Evolutionary conservation across 2,888 invertebrate genomes (phyloP), one percentile per base, ranked within the genome.

Genomic region (Hyalella azteca): DNA sequence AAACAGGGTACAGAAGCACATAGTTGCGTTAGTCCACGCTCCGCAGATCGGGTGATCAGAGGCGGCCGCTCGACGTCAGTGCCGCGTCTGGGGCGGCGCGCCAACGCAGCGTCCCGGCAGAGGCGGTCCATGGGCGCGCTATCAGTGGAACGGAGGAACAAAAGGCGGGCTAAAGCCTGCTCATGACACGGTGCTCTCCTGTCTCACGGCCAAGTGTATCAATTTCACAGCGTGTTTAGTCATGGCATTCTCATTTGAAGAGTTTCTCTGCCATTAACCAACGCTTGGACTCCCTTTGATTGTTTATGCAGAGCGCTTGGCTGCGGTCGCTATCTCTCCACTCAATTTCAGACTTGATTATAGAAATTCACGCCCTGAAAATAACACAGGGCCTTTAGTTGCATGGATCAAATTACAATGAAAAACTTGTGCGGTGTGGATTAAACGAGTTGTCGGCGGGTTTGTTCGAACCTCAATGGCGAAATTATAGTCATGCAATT

Each of bases 201-300:
- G n/a, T n/a, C 66, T 66, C 66, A 66, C 36, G 39, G 66, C 66
- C 66, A 66, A 66, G 66, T 66, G 66, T 66, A 66, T 66, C 66
- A 66, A 66, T 66, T 66, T 66, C 66, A 66, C 66, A 66, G 66
- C 66, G 66, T 36, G 66, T 66, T 66, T 66, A 66, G 66, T 66
- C 66, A 66, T 66, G 66, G 66, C 66, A 66, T 66, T 66, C 66
- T 66, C 66, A 66, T 66, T 66, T 66, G 66, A 66, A 36, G 66
- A 66, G 36, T 66, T 66, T 66, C 66, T 29, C 66, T 66, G n/a
- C 66, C 36, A 66, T 66, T 66, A 66, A 66, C 66, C 66, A 32
- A 66, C 66, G 32, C 36, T 66, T 66, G 36, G 29, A 36, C 36
- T 66, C 36, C 32, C 36, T 36, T 66, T 66, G 66, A 66, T 66